Evolutionary conservation across 1,140 invertebrate species (phyloP).

Genomic region (Solenopsis fugax): DNA sequence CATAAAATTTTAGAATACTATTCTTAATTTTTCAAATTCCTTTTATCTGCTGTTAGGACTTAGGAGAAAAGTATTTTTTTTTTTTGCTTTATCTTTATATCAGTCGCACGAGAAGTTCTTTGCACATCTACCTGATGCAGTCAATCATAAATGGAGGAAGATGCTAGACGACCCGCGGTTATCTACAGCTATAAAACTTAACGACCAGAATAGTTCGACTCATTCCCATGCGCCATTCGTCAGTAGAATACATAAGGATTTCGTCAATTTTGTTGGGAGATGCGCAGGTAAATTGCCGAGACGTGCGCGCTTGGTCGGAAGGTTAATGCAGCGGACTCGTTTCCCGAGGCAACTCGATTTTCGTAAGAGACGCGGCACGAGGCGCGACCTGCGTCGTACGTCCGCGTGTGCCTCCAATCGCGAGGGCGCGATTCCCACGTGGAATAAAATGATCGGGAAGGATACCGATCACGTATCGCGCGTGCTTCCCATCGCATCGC

Average conservation of each 20-base stretch:
- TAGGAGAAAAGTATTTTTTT: neutral
- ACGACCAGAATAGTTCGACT: neutral
- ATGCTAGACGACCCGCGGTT: neutral
- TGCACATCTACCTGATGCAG: conserved; percentile 3
- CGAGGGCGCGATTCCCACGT: neutral
- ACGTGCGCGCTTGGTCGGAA: neutral
- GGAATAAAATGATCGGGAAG: conserved; percentile 23
- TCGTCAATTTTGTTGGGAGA: neutral
- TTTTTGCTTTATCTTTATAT: neutral
- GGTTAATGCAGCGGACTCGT: neutral
- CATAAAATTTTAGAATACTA: neutral
- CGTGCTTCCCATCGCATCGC: conserved; percentile 14
- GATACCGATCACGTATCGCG: neutral
- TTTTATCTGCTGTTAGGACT: neutral
- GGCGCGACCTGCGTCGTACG: too few species aligned
- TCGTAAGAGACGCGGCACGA: too few species aligned
- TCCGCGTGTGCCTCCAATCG: neutral
- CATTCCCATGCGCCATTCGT: neutral
- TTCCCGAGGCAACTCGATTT: neutral
- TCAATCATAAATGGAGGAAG: neutral
- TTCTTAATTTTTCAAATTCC: neutral
- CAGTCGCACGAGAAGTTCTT: neutral
- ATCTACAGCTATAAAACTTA: conserved; percentile 16
- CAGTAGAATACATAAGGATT: neutral
- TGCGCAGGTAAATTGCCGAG: neutral